phyloP scores from a whole-genome alignment of 2,888 invertebrate species.

The Drosophila atripex region DNA sequence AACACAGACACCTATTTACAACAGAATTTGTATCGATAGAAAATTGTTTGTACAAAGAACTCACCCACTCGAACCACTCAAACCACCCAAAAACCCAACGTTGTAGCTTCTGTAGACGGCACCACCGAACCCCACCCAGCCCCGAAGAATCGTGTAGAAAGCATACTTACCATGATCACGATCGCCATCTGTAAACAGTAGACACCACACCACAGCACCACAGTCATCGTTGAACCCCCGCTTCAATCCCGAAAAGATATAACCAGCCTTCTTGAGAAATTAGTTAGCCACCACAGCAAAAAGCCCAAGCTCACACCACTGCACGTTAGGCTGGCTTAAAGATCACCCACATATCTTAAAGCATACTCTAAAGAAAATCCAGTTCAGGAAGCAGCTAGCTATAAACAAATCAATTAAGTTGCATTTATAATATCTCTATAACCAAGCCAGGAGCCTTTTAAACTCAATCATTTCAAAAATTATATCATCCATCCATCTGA shows the following conservation, averaged over 20 bases:
- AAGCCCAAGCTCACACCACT: slow-evolving; percentile 7
- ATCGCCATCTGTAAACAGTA: slow-evolving; percentile 21
- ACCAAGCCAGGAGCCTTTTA: not conserved
- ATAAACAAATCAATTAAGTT: slow-evolving; percentile 35
- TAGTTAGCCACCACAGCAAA: slow-evolving; percentile 7
- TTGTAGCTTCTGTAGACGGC: slow-evolving; percentile 44
- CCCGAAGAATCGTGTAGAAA: slow-evolving; percentile 27
- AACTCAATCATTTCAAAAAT: not conserved
- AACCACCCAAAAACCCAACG: slow-evolving; percentile 21
- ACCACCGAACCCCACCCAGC: slow-evolving; percentile 29
- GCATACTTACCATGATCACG: slow-evolving; percentile 21
- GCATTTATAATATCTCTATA: slow-evolving; percentile 6
- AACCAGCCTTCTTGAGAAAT: not conserved
- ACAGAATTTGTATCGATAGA: slow-evolving; percentile 57
- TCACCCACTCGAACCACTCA: slow-evolving; percentile 8
- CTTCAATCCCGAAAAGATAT: slow-evolving; percentile 9
- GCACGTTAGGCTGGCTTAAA: slow-evolving; percentile 37
- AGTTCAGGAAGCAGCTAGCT: slow-evolving; percentile 10
- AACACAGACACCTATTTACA: slow-evolving; percentile 16
- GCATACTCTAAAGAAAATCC: slow-evolving; percentile 6
- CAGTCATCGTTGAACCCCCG: slow-evolving; percentile 30
- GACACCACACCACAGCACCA: slow-evolving; percentile 19
- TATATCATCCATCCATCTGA: slow-evolving; percentile 2
- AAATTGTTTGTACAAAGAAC: slow-evolving; percentile 41
- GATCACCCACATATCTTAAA: slow-evolving; percentile 22